Percentiles rank a stretch among this genome's conserved stretches.
phyloP scores from a whole-genome alignment of 2,113 vertebrate genomes.

The Grammomys dolichurus region DNA sequence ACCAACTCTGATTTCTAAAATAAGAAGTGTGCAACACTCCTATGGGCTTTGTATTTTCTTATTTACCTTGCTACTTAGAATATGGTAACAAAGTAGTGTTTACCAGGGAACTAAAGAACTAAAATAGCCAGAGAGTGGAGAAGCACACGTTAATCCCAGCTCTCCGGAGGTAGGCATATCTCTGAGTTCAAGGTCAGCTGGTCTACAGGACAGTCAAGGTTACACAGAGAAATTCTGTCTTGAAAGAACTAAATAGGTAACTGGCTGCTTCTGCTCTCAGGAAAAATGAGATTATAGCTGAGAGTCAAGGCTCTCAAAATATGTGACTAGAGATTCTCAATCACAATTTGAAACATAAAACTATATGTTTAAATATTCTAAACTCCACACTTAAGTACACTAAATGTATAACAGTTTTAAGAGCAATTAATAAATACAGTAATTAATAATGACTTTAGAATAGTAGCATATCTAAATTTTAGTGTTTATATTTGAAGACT shows the following conservation, averaged over 20 bases:
- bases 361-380: slow-evolving; percentile 20
- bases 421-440: neutral
- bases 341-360: slow-evolving; percentile 37
- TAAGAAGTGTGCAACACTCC: neutral
- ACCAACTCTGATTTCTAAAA: slow-evolving; percentile 22
- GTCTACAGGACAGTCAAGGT: neutral
- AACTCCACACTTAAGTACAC: neutral
- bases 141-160: neutral
- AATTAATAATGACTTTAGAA: neutral
- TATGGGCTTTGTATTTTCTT: neutral
- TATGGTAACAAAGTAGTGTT: neutral
- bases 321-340: neutral
- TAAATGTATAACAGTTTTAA: neutral
- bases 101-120: neutral
- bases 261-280: neutral
- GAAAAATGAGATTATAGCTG: neutral
- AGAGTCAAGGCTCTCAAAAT: neutral
- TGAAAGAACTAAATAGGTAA: neutral
- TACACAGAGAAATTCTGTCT: neutral
- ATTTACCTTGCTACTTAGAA: neutral
- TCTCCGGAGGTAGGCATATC: neutral
- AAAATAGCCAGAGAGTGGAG: neutral
- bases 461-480: neutral
- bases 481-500: neutral
- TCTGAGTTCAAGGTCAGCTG: neutral